Conservation (phyloP, 2,113 vertebrate species). For the Catharus minimus region DNA sequence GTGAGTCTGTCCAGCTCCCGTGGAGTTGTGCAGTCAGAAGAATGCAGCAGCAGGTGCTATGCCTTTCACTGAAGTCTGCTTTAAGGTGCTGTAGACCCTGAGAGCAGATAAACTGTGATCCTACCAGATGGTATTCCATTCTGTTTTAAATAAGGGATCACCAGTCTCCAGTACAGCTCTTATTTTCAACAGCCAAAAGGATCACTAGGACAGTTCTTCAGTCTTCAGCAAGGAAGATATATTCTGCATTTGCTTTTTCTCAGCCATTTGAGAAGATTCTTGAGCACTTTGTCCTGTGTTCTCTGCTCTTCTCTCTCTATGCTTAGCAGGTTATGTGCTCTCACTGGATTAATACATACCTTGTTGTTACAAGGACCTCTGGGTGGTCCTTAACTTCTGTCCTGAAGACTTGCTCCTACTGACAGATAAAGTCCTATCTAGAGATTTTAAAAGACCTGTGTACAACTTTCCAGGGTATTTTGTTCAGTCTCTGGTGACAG, state of each 20-base stretch:
- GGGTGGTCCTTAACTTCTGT: not conserved
- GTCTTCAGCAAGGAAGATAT: not conserved
- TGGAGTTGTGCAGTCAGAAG: not conserved
- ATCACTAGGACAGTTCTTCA: not conserved
- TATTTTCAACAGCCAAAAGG: not conserved
- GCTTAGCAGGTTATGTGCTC: not conserved
- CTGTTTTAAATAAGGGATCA: not conserved
- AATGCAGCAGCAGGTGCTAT: not conserved
- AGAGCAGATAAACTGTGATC: not conserved
- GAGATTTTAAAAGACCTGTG: not conserved
- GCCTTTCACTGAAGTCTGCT: not conserved
- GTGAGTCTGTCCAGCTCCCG: not conserved
- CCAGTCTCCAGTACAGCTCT: not conserved
- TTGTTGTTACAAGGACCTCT: not conserved
- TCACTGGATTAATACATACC: not conserved
- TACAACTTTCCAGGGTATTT: not conserved
- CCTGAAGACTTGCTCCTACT: not conserved
- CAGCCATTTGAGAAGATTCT: not conserved
- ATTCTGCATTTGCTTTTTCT: not conserved
- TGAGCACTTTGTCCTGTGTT: not conserved
- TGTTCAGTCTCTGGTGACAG: not conserved
- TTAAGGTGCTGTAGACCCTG: not conserved
- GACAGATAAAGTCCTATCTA: not conserved
- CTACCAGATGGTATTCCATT: not conserved
- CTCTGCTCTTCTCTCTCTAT: not conserved